Evolutionary conservation across 2,113 vertebrate species (phyloP).

Genomic region (Motacilla alba): DNA sequence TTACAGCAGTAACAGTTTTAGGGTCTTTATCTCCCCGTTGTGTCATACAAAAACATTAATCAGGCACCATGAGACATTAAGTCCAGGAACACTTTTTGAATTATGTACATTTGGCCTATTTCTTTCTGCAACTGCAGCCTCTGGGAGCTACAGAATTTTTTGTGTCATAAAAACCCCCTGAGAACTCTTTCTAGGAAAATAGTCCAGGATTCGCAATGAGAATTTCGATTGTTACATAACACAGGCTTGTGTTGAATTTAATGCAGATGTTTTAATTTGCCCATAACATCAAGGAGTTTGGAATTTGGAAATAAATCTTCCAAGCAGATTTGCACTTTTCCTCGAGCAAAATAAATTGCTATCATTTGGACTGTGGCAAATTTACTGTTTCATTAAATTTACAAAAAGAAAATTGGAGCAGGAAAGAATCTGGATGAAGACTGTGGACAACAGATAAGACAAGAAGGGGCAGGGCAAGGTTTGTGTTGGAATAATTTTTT

Average conservation of each 20-base stretch:
- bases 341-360: neutral
- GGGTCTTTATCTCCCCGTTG: neutral
- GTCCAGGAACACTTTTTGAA: neutral
- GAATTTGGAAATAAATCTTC: neutral
- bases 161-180: neutral
- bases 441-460: neutral
- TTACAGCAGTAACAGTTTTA: neutral
- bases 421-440: neutral
- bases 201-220: neutral
- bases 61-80: neutral
- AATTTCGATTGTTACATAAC: neutral
- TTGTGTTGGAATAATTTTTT: neutral
- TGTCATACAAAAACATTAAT: neutral
- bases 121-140: neutral
- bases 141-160: neutral
- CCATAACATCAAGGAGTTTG: neutral
- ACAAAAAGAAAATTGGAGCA: neutral
- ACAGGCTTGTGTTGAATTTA: neutral
- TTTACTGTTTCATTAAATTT: neutral
- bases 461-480: neutral
- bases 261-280: neutral
- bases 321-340: neutral
- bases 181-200: neutral
- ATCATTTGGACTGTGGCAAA: neutral
- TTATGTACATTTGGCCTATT: neutral